phyloP scores from a whole-genome alignment of 2,888 invertebrate genomes.

The Griposia aprilina region DNA sequence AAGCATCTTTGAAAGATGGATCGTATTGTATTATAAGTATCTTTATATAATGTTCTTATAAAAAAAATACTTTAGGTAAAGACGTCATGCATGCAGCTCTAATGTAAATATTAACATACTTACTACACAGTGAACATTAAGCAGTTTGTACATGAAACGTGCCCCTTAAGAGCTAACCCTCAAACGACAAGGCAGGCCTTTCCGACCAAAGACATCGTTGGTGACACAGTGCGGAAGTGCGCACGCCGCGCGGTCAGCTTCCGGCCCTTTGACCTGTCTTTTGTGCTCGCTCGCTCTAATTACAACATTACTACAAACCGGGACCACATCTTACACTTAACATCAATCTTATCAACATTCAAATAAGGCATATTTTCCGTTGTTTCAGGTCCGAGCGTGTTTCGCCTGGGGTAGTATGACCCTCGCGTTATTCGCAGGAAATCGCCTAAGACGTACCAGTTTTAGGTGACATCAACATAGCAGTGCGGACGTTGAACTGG shows the following conservation, averaged over 20 bases:
- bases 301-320: constrained; percentile 76
- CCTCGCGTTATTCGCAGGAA: constrained; percentile 79
- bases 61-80: not conserved
- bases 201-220: constrained; percentile 81
- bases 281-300: constrained; percentile 81
- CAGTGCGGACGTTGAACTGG: constrained; percentile 43
- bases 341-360: constrained; percentile 56
- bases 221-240: constrained; percentile 82
- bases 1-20: not conserved
- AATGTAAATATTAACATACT: constrained; percentile 26
- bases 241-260: constrained; percentile 86
- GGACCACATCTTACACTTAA: constrained; percentile 38
- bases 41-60: too few relatives aligned
- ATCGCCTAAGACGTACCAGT: constrained; percentile 82
- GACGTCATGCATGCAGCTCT: not conserved
- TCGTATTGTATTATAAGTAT: too few relatives aligned
- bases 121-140: constrained; percentile 19
- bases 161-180: constrained; percentile 70
- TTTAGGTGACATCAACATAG: constrained; percentile 69
- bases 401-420: constrained; percentile 75
- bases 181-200: constrained; percentile 73
- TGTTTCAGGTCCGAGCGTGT: constrained; percentile 63
- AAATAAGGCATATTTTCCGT: constrained; percentile 69
- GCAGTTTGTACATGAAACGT: constrained; percentile 50
- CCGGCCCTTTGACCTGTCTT: constrained; percentile 88